Evolutionary conservation across 2,888 invertebrate genomes (phyloP).

Genomic region (Anagyrus pseudococci): DNA sequence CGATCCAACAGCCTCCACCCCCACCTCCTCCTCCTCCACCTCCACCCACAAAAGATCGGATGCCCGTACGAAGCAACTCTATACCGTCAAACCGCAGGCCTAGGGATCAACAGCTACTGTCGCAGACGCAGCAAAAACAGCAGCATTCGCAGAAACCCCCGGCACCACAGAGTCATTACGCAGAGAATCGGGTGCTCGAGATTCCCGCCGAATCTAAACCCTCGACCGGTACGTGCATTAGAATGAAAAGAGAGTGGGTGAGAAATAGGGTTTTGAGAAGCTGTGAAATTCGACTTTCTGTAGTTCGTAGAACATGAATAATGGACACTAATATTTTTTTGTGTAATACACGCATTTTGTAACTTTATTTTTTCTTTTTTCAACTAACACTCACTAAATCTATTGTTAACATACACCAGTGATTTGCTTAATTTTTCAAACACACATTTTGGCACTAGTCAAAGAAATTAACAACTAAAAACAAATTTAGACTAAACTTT

Average conservation of each 20-base stretch:
- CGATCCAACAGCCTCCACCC: neutral
- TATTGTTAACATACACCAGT: too few relatives aligned
- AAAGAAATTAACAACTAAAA: too few relatives aligned
- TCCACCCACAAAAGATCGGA: slow-evolving; percentile 26
- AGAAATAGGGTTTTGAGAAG: neutral
- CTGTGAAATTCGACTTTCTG: neutral
- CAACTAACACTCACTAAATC: too few relatives aligned
- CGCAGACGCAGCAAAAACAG: slow-evolving; percentile 56
- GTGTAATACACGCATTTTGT: neutral
- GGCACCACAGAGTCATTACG: slow-evolving; percentile 43
- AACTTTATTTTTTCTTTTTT: neutral
- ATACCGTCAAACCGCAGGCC: slow-evolving; percentile 34
- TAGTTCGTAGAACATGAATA: neutral
- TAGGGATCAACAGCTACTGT: slow-evolving; percentile 48
- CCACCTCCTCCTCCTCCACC: slow-evolving; percentile 7
- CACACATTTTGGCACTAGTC: too few relatives aligned
- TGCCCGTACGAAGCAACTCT: slow-evolving; percentile 39
- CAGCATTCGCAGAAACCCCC: slow-evolving; percentile 7
- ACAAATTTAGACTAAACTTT: too few relatives aligned
- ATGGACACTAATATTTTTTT: neutral
- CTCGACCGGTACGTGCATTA: slow-evolving; percentile 53
- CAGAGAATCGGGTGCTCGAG: slow-evolving; percentile 64
- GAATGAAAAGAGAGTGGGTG: neutral
- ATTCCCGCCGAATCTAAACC: slow-evolving; percentile 68
- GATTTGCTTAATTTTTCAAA: too few relatives aligned